A percentile compares a stretch with the other conserved stretches of the same genome.
Evolutionary conservation across 2,888 invertebrate genomes (phyloP).

Genomic region (Ormyrus nitidulus): DNA sequence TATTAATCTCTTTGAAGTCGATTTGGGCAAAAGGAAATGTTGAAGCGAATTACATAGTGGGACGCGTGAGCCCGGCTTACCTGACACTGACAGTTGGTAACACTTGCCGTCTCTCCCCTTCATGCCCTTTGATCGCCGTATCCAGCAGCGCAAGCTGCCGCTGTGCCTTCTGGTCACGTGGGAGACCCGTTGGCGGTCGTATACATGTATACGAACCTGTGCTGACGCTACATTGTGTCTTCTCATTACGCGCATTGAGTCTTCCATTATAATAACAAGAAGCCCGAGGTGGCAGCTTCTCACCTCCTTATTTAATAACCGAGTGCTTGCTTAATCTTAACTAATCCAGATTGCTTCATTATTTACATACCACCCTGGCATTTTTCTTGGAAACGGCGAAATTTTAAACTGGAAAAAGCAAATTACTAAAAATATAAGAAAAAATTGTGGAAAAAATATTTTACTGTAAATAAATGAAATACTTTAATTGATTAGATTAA

Average conservation of each 20-base stretch:
- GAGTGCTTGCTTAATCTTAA: neutral
- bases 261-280: neutral
- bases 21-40: constrained; percentile 26
- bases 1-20: constrained; percentile 35
- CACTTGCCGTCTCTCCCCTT: constrained; percentile 60
- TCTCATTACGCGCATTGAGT: too few species aligned
- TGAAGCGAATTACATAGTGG: constrained; percentile 9
- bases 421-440: too few species aligned
- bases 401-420: too few species aligned
- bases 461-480: too few species aligned
- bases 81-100: constrained; percentile 64
- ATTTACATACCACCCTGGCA: too few species aligned
- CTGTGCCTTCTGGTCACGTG: constrained; percentile 6
- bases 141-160: neutral
- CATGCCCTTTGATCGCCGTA: constrained; percentile 64
- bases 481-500: too few species aligned
- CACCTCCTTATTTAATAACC: constrained; percentile 13
- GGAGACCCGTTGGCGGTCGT: neutral
- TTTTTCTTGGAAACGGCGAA: too few species aligned
- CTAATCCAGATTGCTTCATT: too few species aligned
- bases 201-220: constrained; percentile 3
- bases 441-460: too few species aligned
- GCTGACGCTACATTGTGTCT: too few species aligned
- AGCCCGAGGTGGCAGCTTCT: constrained; percentile 1
- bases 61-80: constrained; percentile 40